Evolutionary conservation across 2,888 invertebrate species (phyloP).

Genomic region (Saturnia japonica): DNA sequence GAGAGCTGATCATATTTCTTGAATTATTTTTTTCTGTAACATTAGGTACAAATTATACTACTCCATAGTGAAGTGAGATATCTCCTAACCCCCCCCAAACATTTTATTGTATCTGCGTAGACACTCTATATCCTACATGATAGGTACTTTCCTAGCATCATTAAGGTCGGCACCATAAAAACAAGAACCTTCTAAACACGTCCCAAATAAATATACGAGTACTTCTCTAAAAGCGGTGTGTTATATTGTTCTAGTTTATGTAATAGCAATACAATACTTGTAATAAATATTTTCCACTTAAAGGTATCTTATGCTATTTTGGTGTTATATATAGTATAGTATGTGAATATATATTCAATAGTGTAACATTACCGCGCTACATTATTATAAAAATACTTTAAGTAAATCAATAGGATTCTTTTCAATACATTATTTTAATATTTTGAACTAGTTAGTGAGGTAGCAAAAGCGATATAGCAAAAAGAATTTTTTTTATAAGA

Average conservation of each 20-base stretch:
- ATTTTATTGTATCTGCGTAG: slow-evolving; percentile 12
- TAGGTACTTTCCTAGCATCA: background rate
- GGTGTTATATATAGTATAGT: background rate
- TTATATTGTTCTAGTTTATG: slow-evolving; percentile 16
- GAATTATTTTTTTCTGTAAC: background rate
- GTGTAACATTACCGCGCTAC: background rate
- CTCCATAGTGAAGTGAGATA: background rate
- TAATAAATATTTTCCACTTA: background rate
- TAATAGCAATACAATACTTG: background rate
- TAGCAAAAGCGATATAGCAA: background rate
- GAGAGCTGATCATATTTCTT: background rate
- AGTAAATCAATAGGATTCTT: background rate
- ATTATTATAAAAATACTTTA: background rate
- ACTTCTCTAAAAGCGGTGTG: slow-evolving; percentile 2
- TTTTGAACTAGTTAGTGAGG: background rate
- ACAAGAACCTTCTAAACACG: slow-evolving; percentile 13
- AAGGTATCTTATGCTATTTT: background rate
- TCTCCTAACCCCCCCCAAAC: background rate
- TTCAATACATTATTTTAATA: background rate
- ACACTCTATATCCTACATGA: background rate
- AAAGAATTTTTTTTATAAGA: too few relatives aligned
- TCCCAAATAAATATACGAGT: slow-evolving; percentile 8
- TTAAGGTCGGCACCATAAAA: slow-evolving; percentile 14
- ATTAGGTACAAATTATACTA: background rate
- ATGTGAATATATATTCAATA: background rate